Evolutionary conservation across 2,797 vertebrate genomes (phyloP).

Genomic region (Tolypeutes matacus): DNA sequence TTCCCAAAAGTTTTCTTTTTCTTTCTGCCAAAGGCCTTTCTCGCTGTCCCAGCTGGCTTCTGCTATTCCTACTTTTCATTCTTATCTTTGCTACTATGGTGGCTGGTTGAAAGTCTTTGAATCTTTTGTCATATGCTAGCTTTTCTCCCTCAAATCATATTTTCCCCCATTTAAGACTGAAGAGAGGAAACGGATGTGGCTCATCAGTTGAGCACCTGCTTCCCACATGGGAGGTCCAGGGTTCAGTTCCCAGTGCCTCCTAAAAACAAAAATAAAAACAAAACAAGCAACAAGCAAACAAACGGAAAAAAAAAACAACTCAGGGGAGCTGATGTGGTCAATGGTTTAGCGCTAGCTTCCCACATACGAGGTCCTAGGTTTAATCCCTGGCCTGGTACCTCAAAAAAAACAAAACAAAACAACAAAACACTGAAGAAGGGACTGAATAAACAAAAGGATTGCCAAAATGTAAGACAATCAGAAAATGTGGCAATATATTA

Average conservation of each 20-base stretch:
- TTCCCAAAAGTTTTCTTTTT: not conserved
- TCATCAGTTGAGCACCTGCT: too few relatives aligned
- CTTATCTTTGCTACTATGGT: not conserved
- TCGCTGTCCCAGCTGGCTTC: not conserved
- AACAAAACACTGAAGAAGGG: slow-evolving; percentile 22
- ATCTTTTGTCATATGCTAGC: not conserved
- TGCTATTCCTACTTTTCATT: not conserved
- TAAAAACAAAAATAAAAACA: too few relatives aligned
- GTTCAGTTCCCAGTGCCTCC: too few relatives aligned
- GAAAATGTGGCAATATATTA: slow-evolving; percentile 21
- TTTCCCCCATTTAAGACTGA: not conserved
- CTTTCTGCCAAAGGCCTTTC: slow-evolving; percentile 5
- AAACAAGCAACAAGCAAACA: too few relatives aligned
- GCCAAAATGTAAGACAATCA: slow-evolving; percentile 13
- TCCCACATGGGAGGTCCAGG: too few relatives aligned
- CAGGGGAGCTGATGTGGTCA: too few relatives aligned
- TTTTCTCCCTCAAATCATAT: slow-evolving; percentile 51
- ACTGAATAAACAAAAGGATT: slow-evolving; percentile 37
- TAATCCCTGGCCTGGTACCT: too few relatives aligned
- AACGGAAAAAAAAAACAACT: too few relatives aligned
- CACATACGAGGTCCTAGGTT: too few relatives aligned
- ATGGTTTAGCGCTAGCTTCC: too few relatives aligned
- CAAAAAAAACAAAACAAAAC: too few relatives aligned
- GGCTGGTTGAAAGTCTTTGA: slow-evolving; percentile 6
- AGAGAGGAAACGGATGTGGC: not conserved